Percentiles rank a stretch among this genome's conserved stretches.
Conservation (phyloP, 1,140 invertebrate genomes). For the Drosophila rhopaloa region DNA sequence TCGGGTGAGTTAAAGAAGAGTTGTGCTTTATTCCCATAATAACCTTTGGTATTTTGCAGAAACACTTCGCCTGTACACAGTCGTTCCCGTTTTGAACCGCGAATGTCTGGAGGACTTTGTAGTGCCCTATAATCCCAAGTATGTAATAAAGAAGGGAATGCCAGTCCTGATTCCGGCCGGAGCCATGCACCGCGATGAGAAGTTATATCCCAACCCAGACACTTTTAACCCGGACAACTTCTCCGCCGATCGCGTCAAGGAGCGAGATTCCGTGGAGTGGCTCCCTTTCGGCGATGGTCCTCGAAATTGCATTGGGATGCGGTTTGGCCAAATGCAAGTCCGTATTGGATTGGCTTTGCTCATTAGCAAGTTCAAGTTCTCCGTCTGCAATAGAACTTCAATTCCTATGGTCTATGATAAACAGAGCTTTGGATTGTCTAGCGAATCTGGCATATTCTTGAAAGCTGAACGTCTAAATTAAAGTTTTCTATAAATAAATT, state of each 20-base stretch:
- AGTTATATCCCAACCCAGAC: constrained; percentile 87
- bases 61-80: constrained; percentile 70
- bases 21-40: not conserved
- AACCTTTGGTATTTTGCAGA: constrained; percentile 26
- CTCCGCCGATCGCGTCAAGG: constrained; percentile 85
- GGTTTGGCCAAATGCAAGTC: constrained; percentile 88
- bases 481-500: too few relatives aligned
- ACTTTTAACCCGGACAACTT: constrained; percentile 90
- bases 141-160: constrained; percentile 72
- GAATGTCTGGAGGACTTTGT: constrained; percentile 80
- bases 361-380: constrained; percentile 77
- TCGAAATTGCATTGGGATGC: constrained; percentile 85
- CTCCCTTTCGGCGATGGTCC: constrained; percentile 87
- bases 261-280: constrained; percentile 85
- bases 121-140: constrained; percentile 78
- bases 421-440: too few relatives aligned
- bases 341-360: constrained; percentile 86
- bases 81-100: constrained; percentile 85
- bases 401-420: constrained; percentile 51
- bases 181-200: constrained; percentile 83
- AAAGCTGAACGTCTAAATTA: too few relatives aligned
- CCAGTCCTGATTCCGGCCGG: constrained; percentile 58
- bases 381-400: constrained; percentile 71
- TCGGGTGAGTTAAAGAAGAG: constrained; percentile 43
- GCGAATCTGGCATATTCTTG: too few relatives aligned